Evolutionary conservation across 2,113 vertebrate species (phyloP).

Genomic region (Sarotherodon lohbergeri): DNA sequence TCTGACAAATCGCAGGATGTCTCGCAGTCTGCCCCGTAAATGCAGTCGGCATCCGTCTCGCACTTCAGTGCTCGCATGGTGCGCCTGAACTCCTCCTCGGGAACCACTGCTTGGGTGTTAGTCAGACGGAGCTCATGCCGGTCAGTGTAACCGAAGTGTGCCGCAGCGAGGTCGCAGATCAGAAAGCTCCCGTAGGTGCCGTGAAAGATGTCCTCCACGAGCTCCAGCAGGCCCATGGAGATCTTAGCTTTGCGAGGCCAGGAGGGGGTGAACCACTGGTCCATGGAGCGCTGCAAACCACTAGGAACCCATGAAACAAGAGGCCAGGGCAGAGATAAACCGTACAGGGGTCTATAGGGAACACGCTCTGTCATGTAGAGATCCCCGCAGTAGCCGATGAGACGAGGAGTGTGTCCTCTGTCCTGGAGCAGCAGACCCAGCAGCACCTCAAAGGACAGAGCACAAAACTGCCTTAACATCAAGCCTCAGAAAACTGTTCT

Average conservation of each 20-base stretch:
- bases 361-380: constrained; percentile 92
- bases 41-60: constrained; percentile 85
- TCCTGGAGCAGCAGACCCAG: constrained; percentile 91
- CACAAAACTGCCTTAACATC: not conserved
- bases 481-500: not conserved
- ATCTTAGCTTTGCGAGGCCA: constrained; percentile 99
- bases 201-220: constrained; percentile 97
- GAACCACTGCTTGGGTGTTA: constrained; percentile 83
- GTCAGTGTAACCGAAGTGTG: constrained; percentile 90
- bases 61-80: constrained; percentile 85
- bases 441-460: constrained; percentile 59
- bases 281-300: constrained; percentile 85
- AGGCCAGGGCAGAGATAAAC: constrained; percentile 89
- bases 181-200: constrained; percentile 95
- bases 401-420: constrained; percentile 91
- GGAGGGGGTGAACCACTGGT: constrained; percentile 93
- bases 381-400: constrained; percentile 95
- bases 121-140: constrained; percentile 92
- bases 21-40: constrained; percentile 87
- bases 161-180: constrained; percentile 90
- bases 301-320: constrained; percentile 87
- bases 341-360: constrained; percentile 90
- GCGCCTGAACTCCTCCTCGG: constrained; percentile 84
- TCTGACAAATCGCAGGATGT: constrained; percentile 83
- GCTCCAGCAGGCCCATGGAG: constrained; percentile 94